Base-by-base conservation (phyloP, 1,140 invertebrate genomes). In the Rhopalosiphum maidis region DNA sequence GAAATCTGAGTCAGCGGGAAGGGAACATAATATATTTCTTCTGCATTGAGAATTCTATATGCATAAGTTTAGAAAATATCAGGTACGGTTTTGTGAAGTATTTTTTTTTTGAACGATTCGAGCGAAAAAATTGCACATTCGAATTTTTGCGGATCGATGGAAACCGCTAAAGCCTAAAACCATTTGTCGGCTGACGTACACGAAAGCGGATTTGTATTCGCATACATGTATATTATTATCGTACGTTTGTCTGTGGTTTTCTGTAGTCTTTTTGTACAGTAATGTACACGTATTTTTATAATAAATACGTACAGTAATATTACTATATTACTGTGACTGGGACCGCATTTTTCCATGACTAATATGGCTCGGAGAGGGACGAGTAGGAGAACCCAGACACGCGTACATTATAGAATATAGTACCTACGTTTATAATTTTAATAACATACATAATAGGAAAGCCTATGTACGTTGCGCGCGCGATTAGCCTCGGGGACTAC, bases 361-460 rank as follows among this genome's bases (percentile, higher is more conserved):
- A n/a, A 25, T 30, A 43, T n/a, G 35, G 18, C 5, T 35, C 0
- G 86, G 86, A 22, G 41, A 51, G 37, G 37, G 37, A 41, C 60
- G 4, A 77, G 18, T n/a, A n/a, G 60, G 30, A 68, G 60, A 77
- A 15, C n/a, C 60, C 18, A 77, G 35, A 88, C 46, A 88, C 46
- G 30, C 46, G 43, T 46, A 7, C 15, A n/a, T 43, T 30, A 48
- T 83, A 83, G 82, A n/a, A 30, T 30, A 48, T 83, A 83, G 82
- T 41, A 48, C 30, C n/a, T 21, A 48, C 18, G 43, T 46, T n/a
- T 46, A 37, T 9, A 23, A 89, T 89, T 89, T 89, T 35, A 89
- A 89, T 89, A 83, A 37, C n/a, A 83, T 83, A 83, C 35, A 88
- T 88, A 51, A 88, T 88, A 89, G 87, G n/a, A 89, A 89, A 89